Conservation (phyloP, 2,797 vertebrate species). For the Melanotaenia pygmaea region DNA sequence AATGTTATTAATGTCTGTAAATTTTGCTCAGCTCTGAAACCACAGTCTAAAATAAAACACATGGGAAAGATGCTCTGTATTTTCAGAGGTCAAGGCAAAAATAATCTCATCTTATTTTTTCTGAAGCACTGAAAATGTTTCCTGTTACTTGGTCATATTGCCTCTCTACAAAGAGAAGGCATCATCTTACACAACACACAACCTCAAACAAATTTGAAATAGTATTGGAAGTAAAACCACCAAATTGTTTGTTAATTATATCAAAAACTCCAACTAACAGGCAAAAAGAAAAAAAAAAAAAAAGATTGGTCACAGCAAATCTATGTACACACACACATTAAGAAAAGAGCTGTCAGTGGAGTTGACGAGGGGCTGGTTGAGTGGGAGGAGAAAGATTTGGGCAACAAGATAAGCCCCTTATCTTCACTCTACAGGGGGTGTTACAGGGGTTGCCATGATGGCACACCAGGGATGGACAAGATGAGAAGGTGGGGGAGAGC, state of each 20-base stretch:
- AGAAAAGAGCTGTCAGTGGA: constrained; percentile 82
- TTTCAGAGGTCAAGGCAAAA: constrained; percentile 67
- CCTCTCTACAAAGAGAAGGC: constrained; percentile 53
- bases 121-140: constrained; percentile 49
- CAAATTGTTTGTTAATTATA: constrained; percentile 76
- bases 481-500: constrained; percentile 27
- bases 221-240: constrained; percentile 69
- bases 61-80: constrained; percentile 36
- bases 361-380: constrained; percentile 21
- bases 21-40: constrained; percentile 48
- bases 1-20: constrained; percentile 43
- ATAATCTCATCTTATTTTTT: constrained; percentile 47
- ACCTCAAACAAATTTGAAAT: constrained; percentile 64
- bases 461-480: constrained; percentile 50
- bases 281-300: constrained; percentile 57
- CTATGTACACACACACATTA: constrained; percentile 86
- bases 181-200: constrained; percentile 58
- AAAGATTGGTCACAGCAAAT: constrained; percentile 83
- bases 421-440: constrained; percentile 64
- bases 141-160: constrained; percentile 46
- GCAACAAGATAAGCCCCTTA: constrained; percentile 72
- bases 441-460: constrained; percentile 62
- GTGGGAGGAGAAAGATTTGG: constrained; percentile 48
- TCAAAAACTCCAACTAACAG: constrained; percentile 82
- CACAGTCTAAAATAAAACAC: constrained; percentile 38